phyloP scores from a whole-genome alignment of 2,888 invertebrate genomes.

The Metallyticus violacea region DNA sequence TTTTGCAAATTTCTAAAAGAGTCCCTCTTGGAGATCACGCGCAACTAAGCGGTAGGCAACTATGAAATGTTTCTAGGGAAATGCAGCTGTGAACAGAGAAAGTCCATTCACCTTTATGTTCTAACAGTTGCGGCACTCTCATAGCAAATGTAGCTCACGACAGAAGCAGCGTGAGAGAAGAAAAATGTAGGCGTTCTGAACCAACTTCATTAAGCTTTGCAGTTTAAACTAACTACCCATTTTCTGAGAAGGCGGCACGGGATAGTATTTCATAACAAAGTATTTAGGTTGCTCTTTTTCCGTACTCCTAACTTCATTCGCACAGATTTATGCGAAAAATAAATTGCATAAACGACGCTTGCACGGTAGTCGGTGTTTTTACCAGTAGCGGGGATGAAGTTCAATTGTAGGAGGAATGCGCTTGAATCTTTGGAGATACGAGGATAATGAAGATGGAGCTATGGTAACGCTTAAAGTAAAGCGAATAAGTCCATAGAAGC shows the following conservation, averaged over 20 bases:
- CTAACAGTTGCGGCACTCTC: background rate
- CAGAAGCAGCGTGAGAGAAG: background rate
- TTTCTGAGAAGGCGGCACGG: background rate
- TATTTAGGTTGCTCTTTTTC: background rate
- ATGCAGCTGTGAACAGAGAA: background rate
- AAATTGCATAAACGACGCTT: background rate
- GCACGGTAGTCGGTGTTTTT: background rate
- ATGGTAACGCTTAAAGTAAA: background rate
- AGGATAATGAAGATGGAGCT: background rate
- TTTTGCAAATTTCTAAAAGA: no score
- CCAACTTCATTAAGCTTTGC: background rate
- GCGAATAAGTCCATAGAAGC: no score
- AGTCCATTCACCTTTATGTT: background rate
- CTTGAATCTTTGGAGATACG: background rate
- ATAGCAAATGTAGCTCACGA: background rate
- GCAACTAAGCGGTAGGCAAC: no score
- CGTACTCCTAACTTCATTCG: background rate
- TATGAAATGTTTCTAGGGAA: background rate
- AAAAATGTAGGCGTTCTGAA: background rate
- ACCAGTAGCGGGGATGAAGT: background rate
- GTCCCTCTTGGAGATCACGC: no score
- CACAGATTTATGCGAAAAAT: background rate
- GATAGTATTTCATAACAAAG: background rate
- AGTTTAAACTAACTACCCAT: background rate
- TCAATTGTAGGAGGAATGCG: background rate